A percentile compares a stretch with the other conserved stretches of the same genome.
Evolutionary conservation across 2,113 vertebrate species (phyloP).

Genomic region (Trematocara macrostoma): DNA sequence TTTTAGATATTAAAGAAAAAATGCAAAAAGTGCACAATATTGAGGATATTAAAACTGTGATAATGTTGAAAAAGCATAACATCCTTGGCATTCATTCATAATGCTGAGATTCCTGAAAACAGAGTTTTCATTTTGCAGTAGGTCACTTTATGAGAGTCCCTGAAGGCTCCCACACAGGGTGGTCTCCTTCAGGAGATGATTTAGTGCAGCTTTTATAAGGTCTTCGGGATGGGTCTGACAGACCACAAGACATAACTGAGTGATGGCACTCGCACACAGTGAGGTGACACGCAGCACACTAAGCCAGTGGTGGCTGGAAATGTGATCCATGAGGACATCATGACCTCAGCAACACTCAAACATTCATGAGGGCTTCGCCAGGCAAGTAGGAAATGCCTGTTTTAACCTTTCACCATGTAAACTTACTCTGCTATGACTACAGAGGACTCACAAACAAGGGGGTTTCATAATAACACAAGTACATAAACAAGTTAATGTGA

Average conservation of each 20-base stretch:
- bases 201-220: conserved; percentile 21
- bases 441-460: conserved; percentile 14
- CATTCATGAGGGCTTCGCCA: conserved; percentile 16
- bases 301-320: conserved; percentile 38
- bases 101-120: neutral
- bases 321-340: conserved; percentile 52
- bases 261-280: neutral
- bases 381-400: conserved; percentile 39
- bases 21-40: neutral
- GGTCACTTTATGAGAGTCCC: neutral
- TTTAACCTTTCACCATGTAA: conserved; percentile 44
- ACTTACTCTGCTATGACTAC: conserved; percentile 57
- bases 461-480: neutral
- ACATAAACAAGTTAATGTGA: conserved; percentile 23
- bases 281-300: conserved; percentile 3
- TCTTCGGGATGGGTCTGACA: neutral
- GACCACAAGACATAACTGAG: conserved; percentile 22
- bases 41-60: neutral
- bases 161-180: neutral
- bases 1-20: neutral
- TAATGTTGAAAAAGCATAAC: neutral
- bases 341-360: conserved; percentile 59
- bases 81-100: neutral
- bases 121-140: neutral
- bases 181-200: conserved; percentile 47